Evolutionary conservation across 2,797 vertebrate genomes (phyloP), one percentile per base, ranked within the genome.

Genomic region (Poeciliopsis infans): DNA sequence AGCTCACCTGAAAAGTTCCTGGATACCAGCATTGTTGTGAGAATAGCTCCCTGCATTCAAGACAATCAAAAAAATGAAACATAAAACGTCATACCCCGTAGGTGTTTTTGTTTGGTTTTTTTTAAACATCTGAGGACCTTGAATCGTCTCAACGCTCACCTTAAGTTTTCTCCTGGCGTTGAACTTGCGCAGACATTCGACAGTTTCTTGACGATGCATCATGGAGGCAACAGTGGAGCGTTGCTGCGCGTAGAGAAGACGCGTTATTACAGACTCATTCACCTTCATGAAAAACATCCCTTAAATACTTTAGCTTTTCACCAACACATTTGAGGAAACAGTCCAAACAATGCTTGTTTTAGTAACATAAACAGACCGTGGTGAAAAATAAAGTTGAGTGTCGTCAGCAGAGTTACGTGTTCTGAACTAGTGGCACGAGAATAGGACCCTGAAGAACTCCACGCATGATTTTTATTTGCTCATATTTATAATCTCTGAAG

Each of bases 131-230:
- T 13, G 36, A 41, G 39, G 20, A 5, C 31, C 25, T 69, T 5
- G 61, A 36, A 43, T 13, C 43, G 73, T 75, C 36, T 72, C 18
- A 0, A 10, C 13, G 11, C 91, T 91, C 79, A 98, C 98, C 95
- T 99, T 99, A 82, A 99, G 96, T 94, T 99, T 99, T 87, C 98
- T 97, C 86, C 98, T 96, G 90, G 98, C 98, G 11, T 99, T 99
- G 95, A 99, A 99, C 93, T 99, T 99, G 84, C 98, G 96, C 91
- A 99, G 96, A 92, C 98, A 99, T 89, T 99, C 98, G 83, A 99
- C 98, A 0, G 98, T 99, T 95, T 99, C 98, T 90, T 99, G 98
- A 76, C 98, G 97, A 91, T 99, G 98, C 97, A 99, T 98, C 98
- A 99, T 99, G 16, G 98, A 99, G 82, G 98, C 98, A 4, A 99